These are phyloP conservation scores for Bufotes viridis DNA, from an alignment of 2,797 vertebrate species.

Conservation along the genomic window DNA sequence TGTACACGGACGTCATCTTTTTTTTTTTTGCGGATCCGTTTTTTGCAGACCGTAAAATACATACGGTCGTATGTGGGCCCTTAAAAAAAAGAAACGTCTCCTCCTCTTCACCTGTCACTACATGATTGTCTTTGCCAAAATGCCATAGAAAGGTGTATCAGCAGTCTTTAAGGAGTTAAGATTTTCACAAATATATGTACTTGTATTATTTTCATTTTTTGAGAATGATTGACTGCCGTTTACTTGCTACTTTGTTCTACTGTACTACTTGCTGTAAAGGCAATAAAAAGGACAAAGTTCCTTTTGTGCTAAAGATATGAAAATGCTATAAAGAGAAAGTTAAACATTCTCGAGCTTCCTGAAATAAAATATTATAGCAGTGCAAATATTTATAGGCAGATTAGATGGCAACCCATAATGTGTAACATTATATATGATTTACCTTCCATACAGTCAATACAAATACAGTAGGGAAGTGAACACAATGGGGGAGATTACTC, in stretches of 20 bases:
- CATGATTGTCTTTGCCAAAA: background rate
- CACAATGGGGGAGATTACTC: too few relatives aligned
- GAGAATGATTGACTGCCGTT: background rate
- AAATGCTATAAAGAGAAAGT: constrained; percentile 10
- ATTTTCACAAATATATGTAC: background rate
- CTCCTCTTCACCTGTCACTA: too few relatives aligned
- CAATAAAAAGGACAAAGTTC: constrained; percentile 63
- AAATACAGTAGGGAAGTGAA: too few relatives aligned
- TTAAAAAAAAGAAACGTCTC: too few relatives aligned
- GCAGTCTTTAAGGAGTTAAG: background rate
- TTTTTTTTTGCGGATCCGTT: too few relatives aligned
- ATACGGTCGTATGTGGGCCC: too few relatives aligned
- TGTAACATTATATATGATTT: background rate
- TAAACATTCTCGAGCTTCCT: constrained; percentile 45
- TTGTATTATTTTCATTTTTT: background rate
- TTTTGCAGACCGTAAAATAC: too few relatives aligned
- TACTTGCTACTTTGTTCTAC: background rate
- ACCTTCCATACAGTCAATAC: background rate
- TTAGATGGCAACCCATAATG: background rate
- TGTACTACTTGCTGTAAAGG: constrained; percentile 15
- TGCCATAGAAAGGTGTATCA: background rate
- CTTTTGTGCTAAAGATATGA: constrained; percentile 50
- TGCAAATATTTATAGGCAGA: constrained; percentile 1
- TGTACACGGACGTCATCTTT: too few relatives aligned
- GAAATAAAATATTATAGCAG: constrained; percentile 42